A percentile compares a stretch with the other conserved stretches of the same genome.
These are phyloP conservation scores for Chroicocephalus ridibundus DNA, from an alignment of 2,113 vertebrate species.

Conservation along the genomic window DNA sequence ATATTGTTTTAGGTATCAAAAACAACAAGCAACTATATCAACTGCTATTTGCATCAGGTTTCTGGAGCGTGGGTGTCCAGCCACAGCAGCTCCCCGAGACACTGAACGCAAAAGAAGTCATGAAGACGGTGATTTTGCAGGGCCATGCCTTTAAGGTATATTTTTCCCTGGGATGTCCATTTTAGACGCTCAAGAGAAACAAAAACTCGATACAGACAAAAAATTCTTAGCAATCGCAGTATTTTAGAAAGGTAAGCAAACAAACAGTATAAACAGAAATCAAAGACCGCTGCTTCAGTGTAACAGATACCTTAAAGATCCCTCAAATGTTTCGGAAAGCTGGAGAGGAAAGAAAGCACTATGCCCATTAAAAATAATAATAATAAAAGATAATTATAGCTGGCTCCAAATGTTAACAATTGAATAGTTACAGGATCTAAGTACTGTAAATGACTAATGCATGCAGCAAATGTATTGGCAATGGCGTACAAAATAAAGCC, in stretches of 20 bases:
- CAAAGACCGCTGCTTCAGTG: not conserved
- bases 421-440: slow-evolving; percentile 51
- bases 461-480: slow-evolving; percentile 28
- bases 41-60: not conserved
- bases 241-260: not conserved
- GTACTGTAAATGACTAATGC: slow-evolving; percentile 59
- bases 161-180: not conserved
- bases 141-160: not conserved
- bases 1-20: not conserved
- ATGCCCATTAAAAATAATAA: slow-evolving; percentile 37
- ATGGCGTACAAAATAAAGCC: slow-evolving; percentile 22
- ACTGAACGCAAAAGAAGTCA: not conserved
- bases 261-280: not conserved
- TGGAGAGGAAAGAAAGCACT: not conserved
- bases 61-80: not conserved
- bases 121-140: not conserved
- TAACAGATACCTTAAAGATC: not conserved
- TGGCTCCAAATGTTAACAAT: slow-evolving; percentile 59
- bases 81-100: not conserved
- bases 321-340: slow-evolving; percentile 5
- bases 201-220: not conserved
- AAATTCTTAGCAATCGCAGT: not conserved
- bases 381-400: slow-evolving; percentile 53
- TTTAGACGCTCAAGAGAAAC: not conserved
- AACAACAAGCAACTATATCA: not conserved